Percentiles rank a stretch among this genome's conserved stretches.
phyloP scores from a whole-genome alignment of 2,888 invertebrate species.

The Caenorhabditis drosophilae region DNA sequence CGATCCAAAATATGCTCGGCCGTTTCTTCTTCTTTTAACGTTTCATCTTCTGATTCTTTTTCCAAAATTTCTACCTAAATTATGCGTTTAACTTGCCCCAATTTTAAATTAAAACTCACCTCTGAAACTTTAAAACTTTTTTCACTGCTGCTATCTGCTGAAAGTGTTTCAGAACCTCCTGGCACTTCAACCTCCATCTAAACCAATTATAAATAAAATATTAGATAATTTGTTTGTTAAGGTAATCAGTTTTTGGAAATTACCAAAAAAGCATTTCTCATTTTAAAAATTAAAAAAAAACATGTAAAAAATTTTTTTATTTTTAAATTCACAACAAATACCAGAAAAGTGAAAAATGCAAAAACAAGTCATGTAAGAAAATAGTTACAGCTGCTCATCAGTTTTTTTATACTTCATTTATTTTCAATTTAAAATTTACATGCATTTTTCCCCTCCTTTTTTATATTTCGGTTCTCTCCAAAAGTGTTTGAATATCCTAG shows the following conservation, averaged over 20 bases:
- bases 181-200: slow-evolving; percentile 37
- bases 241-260: too few relatives aligned
- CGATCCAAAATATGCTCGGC: slow-evolving; percentile 47
- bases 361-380: too few relatives aligned
- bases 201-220: too few relatives aligned
- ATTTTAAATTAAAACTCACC: too few relatives aligned
- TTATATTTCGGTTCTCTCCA: slow-evolving; percentile 52
- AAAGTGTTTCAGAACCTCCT: slow-evolving; percentile 24
- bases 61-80: slow-evolving; percentile 19
- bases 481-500: slow-evolving; percentile 49
- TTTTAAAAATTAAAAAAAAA: too few relatives aligned
- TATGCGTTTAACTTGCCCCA: too few relatives aligned
- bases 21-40: slow-evolving; percentile 15
- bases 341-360: slow-evolving; percentile 9
- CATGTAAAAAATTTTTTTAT: neutral
- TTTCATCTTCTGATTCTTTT: slow-evolving; percentile 1
- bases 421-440: slow-evolving; percentile 2
- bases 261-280: too few relatives aligned
- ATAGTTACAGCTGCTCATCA: too few relatives aligned
- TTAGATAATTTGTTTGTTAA: too few relatives aligned
- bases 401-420: neutral
- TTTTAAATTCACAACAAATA: neutral
- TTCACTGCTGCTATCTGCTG: slow-evolving; percentile 27
- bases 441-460: neutral
- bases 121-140: slow-evolving; percentile 27